Base-by-base conservation (phyloP, 2,888 invertebrate genomes). In the Bugula neritina region DNA sequence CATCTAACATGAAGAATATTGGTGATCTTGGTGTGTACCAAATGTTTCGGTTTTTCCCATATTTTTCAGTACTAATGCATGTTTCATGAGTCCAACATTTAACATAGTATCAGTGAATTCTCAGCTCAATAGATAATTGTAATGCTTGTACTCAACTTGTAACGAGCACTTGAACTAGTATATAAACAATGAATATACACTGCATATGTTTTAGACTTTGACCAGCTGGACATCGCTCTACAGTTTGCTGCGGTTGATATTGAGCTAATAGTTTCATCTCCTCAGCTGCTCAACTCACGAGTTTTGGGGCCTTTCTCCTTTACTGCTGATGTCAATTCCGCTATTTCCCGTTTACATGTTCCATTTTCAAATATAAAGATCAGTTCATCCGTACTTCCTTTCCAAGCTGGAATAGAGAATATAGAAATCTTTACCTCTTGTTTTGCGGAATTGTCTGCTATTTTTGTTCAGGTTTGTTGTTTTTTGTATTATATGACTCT, bases 151-250 rank as follows among this genome's bases (percentile, higher is more conserved):
- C n/a, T n/a, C n/a, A n/a, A n/a, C n/a, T n/a, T n/a, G n/a, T n/a
- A n/a, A n/a, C n/a, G n/a, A n/a, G n/a, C n/a, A n/a, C n/a, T n/a
- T n/a, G n/a, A n/a, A n/a, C n/a, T n/a, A n/a, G n/a, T n/a, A n/a
- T n/a, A n/a, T n/a, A n/a, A n/a, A n/a, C n/a, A n/a, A n/a, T n/a
- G n/a, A n/a, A n/a, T n/a, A n/a, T n/a, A n/a, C n/a, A n/a, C n/a
- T n/a, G n/a, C n/a, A n/a, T n/a, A n/a, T 63, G n/a, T 27, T 55
- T 55, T n/a, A 63, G 63, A 63, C 34, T 34, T 13, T 25, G 29
- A 63, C 13, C 63, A 63, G 31, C 63, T 63, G 31, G 63, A 63
- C 34, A 29, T 3, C n/a, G 31, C 25, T 27, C 5, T 31, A 10
- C 13, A 5, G 13, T 3, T 63, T 2, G 10, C 27, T 63, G 21